Conservation (phyloP, 2,113 vertebrate species). For the Stigmatopora nigra region DNA sequence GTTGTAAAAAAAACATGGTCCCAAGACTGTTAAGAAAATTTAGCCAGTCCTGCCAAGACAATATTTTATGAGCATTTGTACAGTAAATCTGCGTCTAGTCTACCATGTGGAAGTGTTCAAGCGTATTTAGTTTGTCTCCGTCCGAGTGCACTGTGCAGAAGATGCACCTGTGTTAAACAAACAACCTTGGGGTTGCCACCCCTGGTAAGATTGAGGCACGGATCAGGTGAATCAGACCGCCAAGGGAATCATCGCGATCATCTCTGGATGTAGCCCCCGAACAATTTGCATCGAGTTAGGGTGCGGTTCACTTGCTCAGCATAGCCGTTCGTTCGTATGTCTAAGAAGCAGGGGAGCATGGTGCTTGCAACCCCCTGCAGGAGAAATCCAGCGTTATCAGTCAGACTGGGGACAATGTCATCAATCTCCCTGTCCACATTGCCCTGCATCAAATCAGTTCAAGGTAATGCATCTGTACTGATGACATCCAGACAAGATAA, state of each 20-base stretch:
- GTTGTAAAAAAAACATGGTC: slow-evolving; percentile 4
- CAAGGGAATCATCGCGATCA: slow-evolving; percentile 61
- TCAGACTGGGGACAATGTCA: slow-evolving; percentile 66
- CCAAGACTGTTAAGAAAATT: slow-evolving; percentile 9
- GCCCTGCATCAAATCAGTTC: slow-evolving; percentile 53
- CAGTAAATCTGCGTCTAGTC: slow-evolving; percentile 13
- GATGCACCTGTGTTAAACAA: slow-evolving; percentile 62
- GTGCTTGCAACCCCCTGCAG: slow-evolving; percentile 56
- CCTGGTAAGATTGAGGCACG: slow-evolving; percentile 59
- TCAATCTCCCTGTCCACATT: slow-evolving; percentile 64
- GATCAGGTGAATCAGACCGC: slow-evolving; percentile 62
- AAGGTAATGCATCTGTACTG: slow-evolving; percentile 46
- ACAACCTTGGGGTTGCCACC: slow-evolving; percentile 31
- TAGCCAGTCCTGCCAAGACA: slow-evolving; percentile 1
- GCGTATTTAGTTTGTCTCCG: slow-evolving; percentile 14
- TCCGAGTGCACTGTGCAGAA: slow-evolving; percentile 31
- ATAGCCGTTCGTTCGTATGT: slow-evolving; percentile 31
- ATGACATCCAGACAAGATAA: slow-evolving; percentile 42
- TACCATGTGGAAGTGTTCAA: slow-evolving; percentile 17
- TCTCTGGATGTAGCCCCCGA: slow-evolving; percentile 59
- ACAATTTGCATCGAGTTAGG: slow-evolving; percentile 62
- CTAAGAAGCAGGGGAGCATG: slow-evolving; percentile 42
- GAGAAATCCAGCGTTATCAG: slow-evolving; percentile 70
- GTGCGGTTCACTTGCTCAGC: slow-evolving; percentile 60
- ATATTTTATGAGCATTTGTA: slow-evolving; percentile 35